These are phyloP conservation scores for Halcyon malimbica DNA, from an alignment of 2,113 vertebrate species.

Conservation along the genomic window DNA sequence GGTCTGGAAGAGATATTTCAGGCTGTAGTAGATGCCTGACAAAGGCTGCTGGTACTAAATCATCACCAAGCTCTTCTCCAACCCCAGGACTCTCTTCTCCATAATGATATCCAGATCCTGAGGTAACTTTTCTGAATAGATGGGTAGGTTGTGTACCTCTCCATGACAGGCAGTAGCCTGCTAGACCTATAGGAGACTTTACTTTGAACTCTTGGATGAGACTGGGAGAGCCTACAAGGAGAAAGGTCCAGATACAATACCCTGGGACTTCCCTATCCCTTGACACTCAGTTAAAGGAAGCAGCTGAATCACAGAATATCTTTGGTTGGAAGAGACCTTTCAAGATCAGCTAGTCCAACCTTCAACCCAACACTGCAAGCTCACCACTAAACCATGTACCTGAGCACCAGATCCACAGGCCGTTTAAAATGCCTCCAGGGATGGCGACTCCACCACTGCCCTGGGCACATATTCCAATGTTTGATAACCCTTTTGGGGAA, in stretches of 20 bases:
- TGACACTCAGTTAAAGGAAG: background rate
- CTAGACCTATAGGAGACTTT: background rate
- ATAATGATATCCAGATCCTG: background rate
- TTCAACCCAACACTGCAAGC: too few relatives aligned
- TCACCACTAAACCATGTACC: too few relatives aligned
- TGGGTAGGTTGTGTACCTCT: background rate
- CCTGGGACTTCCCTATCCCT: background rate
- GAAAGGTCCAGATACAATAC: background rate
- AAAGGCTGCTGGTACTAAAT: background rate
- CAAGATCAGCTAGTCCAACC: too few relatives aligned
- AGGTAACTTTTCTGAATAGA: background rate
- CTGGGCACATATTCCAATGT: too few relatives aligned
- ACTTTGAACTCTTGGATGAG: background rate
- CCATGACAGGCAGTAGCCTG: background rate
- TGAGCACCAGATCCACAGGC: too few relatives aligned
- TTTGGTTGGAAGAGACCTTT: too few relatives aligned
- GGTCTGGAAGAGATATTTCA: background rate
- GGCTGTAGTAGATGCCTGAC: background rate
- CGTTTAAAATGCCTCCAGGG: too few relatives aligned
- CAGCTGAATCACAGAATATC: background rate
- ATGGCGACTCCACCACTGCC: too few relatives aligned
- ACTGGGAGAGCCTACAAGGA: background rate
- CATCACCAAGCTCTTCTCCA: background rate
- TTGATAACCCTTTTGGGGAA: too few relatives aligned
- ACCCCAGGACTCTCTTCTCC: background rate